A percentile compares a stretch with the other conserved stretches of the same genome.
These are phyloP conservation scores for Stenodema calcarata DNA, from an alignment of 2,888 invertebrate species.

Conservation along the genomic window DNA sequence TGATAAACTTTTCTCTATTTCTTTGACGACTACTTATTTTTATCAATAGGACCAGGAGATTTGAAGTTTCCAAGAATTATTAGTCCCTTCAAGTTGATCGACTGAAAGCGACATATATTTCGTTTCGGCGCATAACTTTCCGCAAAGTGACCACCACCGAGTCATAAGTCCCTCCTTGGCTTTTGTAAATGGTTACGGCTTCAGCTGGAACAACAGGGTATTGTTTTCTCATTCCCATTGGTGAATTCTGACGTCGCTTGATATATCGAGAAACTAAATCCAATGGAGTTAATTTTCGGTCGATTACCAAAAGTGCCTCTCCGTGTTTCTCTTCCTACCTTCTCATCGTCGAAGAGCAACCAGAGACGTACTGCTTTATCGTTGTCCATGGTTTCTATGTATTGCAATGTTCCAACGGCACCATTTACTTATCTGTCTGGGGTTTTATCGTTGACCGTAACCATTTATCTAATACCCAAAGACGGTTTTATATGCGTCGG, in stretches of 20 bases:
- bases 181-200: slow-evolving; percentile 56
- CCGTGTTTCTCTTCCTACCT: neutral
- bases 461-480: too few relatives aligned
- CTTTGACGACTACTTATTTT: neutral
- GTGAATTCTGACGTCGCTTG: too few relatives aligned
- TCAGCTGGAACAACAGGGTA: slow-evolving; percentile 55
- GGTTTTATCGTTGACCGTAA: neutral
- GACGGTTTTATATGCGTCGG: too few relatives aligned
- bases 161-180: slow-evolving; percentile 54
- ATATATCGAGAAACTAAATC: too few relatives aligned
- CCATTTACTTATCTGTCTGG: neutral
- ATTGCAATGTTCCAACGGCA: neutral
- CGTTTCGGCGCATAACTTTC: neutral
- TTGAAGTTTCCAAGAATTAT: neutral
- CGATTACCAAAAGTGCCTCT: too few relatives aligned
- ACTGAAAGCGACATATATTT: slow-evolving; percentile 39
- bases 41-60: neutral
- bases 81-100: neutral
- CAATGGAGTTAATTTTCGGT: too few relatives aligned
- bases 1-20: neutral
- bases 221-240: slow-evolving; percentile 49
- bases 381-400: neutral
- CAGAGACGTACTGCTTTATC: neutral
- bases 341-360: neutral
- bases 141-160: neutral